A percentile compares a stretch with the other conserved stretches of the same genome.
These are phyloP conservation scores for Ataeniobius toweri DNA, from an alignment of 2,797 vertebrate genomes.

Conservation along the genomic window DNA sequence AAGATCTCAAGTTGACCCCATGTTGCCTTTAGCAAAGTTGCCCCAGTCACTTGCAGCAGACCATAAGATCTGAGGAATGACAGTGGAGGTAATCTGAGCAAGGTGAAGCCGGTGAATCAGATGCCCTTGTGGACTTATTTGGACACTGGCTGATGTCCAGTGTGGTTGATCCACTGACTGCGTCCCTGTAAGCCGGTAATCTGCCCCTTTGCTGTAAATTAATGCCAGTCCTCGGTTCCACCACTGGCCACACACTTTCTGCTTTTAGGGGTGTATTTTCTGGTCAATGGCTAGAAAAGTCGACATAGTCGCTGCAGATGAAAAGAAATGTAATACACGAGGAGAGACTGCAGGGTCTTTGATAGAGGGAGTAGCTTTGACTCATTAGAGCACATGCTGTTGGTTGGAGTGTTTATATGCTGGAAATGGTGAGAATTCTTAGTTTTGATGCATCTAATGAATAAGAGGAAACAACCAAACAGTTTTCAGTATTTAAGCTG, in stretches of 20 bases:
- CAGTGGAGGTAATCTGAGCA: conserved; percentile 36
- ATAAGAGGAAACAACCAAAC: too few relatives aligned
- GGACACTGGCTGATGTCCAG: conserved; percentile 74
- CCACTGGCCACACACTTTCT: conserved; percentile 10
- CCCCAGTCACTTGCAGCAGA: conserved; percentile 1
- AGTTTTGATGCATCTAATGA: too few relatives aligned
- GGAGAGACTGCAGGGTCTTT: neutral
- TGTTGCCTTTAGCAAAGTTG: neutral
- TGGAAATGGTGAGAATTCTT: neutral
- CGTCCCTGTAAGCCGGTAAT: conserved; percentile 65
- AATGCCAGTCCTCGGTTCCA: conserved; percentile 54
- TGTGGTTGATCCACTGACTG: conserved; percentile 61
- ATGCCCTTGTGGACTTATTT: conserved; percentile 79
- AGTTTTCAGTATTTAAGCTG: neutral
- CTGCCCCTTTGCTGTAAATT: conserved; percentile 65
- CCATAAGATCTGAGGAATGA: neutral
- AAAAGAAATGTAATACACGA: neutral
- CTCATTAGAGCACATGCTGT: too few relatives aligned
- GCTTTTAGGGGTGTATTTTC: conserved; percentile 38
- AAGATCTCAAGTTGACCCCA: neutral
- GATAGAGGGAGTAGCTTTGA: too few relatives aligned
- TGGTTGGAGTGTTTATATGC: neutral
- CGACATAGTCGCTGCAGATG: neutral
- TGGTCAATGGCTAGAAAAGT: conserved; percentile 37
- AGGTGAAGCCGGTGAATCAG: conserved; percentile 68